Base-by-base conservation (phyloP, 2,113 vertebrate genomes). In the Verasper variegatus region DNA sequence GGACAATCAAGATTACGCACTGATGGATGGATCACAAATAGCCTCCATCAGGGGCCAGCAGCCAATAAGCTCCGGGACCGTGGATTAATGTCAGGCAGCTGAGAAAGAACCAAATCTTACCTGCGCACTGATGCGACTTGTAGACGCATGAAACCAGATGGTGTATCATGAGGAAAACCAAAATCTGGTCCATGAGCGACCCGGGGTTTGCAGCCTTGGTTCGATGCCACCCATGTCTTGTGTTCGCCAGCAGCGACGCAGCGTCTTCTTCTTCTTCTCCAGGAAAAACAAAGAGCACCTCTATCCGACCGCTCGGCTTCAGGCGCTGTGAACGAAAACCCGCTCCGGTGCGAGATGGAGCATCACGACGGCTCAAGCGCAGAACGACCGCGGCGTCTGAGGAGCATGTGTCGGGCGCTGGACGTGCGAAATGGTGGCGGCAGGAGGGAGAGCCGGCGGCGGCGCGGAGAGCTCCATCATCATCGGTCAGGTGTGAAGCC, bases 11-110 rank as follows among this genome's bases (percentile, higher is more conserved):
- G 83, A 90, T 92, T 90, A 92, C 89, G 91, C 89, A 91, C 72
- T 76, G 88, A 88, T 86, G 78, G 88, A 91, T 85, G 85, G 80
- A 83, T 86, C 80, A 86, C 59, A 91, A 84, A 90, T 81, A 86
- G 78, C 37, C 35, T 66, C 59, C 37, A 23, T 68, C 27, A 58
- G 23, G 42, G 56, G 62, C 10, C 10, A 40, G 68, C 82, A 76
- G 80, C 66, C 70, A 80, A 61, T 21, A 27, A 54, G 67, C 17
- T 64, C 8, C 54, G 69, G 17, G 45, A 55, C 15, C 11, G 40
- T 18, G 55, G 51, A 54, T 74, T 45, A 0, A 55, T 69, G 31
- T 26, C 27, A 70, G 7, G 62, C 74, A 67, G 68, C 52, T 26
- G 3, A 78, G 35, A 11, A 3, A 61, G 52, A 67, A 23, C 0